Evolutionary conservation across 2,888 invertebrate genomes (phyloP), one percentile per base, ranked within the genome.

Genomic region (Xanthostigma xanthostigma): DNA sequence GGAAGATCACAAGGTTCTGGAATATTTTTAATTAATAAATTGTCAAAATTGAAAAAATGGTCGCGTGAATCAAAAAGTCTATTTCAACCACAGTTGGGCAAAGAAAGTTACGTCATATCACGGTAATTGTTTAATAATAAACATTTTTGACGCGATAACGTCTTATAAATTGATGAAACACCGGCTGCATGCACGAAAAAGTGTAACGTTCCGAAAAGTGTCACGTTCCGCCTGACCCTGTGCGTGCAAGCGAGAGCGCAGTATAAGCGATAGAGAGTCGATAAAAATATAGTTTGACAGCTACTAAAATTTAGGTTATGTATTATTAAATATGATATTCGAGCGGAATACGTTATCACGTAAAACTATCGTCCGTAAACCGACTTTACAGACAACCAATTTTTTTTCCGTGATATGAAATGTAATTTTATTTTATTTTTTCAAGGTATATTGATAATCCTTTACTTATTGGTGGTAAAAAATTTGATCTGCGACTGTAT

Each of bases 81-180:
- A 2, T 86, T 89, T 60, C 87, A 88, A 66, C 87, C 86, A 8
- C 85, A 88, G 61, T 72, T 88, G 46, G 79, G 80, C 17, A 91
- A 90, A 67, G 91, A 92, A 67, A 87, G 87, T 55, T 95, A 95
- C 67, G 95, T 95, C 44, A 95, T 96, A 62, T 94, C 93, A n/a
- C 84, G 88, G 70, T 76, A 63, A 54, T 39, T 35, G 17, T 27
- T 3, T n/a, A n/a, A n/a, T n/a, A n/a, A n/a, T n/a, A n/a, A n/a
- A n/a, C n/a, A n/a, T n/a, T n/a, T n/a, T n/a, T n/a, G n/a, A n/a
- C n/a, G n/a, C n/a, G n/a, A n/a, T n/a, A n/a, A n/a, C n/a, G n/a
- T n/a, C n/a, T n/a, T n/a, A n/a, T n/a, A n/a, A n/a, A n/a, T n/a
- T n/a, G n/a, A n/a, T n/a, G n/a, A n/a, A n/a, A n/a, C n/a, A n/a